Evolutionary conservation across 2,797 vertebrate species (phyloP).

Genomic region (Lutjanus campechanus): DNA sequence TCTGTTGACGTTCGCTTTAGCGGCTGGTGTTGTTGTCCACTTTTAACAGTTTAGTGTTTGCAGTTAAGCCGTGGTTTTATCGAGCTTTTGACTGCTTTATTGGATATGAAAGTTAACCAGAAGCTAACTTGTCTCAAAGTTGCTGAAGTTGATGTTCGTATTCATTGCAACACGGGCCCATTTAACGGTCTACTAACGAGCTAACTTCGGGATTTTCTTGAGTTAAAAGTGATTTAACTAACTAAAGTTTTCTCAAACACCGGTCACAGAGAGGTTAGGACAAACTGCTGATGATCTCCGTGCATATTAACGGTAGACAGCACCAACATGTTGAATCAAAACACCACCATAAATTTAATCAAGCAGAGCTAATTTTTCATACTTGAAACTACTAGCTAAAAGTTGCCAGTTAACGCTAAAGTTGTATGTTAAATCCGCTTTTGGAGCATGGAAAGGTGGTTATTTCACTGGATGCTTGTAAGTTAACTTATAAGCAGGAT

Average conservation of each 20-base stretch:
- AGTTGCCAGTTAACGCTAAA: background rate
- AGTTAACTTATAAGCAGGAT: background rate
- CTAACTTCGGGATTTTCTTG: background rate
- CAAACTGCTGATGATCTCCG: no score
- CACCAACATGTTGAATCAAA: slow-evolving; percentile 1
- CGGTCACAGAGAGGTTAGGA: background rate
- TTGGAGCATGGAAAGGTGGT: background rate
- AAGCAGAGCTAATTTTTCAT: background rate
- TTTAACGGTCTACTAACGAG: background rate
- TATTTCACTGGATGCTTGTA: background rate
- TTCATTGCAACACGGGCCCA: slow-evolving; percentile 20
- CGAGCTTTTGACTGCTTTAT: background rate
- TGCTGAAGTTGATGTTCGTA: background rate
- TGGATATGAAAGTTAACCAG: background rate
- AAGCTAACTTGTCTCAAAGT: slow-evolving; percentile 15
- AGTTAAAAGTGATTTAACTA: no score
- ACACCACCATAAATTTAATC: background rate
- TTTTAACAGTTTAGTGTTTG: no score
- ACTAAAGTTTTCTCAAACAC: background rate
- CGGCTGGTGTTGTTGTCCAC: rapidly evolving
- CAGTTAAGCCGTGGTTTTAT: background rate
- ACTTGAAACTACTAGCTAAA: background rate
- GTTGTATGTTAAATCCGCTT: background rate
- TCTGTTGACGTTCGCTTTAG: background rate
- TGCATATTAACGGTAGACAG: background rate